Conservation (phyloP, 2,113 vertebrate genomes). For the Peromyscus californicus region DNA sequence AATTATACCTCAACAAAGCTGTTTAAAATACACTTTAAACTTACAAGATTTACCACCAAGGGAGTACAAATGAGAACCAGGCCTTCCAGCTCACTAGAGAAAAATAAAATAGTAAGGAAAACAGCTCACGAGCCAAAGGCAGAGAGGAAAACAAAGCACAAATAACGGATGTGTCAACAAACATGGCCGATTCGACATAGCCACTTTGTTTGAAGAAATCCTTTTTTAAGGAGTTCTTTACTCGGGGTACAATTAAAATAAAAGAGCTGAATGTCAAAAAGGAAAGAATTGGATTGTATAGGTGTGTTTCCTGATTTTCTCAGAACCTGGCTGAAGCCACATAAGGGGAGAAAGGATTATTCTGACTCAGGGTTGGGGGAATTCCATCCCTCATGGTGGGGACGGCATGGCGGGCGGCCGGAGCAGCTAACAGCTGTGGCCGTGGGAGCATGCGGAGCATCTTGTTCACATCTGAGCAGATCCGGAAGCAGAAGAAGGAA, state of each 20-base stretch:
- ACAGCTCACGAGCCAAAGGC: constrained; percentile 3
- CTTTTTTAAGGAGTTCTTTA: background rate
- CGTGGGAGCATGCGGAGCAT: fast-evolving
- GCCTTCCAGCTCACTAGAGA: background rate
- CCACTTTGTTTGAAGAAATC: background rate
- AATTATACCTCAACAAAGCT: constrained; percentile 6
- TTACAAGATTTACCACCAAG: constrained; percentile 22
- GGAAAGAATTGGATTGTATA: fast-evolving
- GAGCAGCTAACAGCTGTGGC: background rate
- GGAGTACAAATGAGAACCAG: background rate
- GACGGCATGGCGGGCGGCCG: background rate
- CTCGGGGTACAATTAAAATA: too few species aligned
- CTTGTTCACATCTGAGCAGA: background rate
- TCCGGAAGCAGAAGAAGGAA: background rate
- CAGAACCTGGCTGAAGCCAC: background rate
- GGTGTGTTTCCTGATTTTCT: too few species aligned
- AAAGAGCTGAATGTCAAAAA: background rate
- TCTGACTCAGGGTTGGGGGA: background rate
- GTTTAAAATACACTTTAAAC: background rate
- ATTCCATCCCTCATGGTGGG: background rate
- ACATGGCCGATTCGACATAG: background rate
- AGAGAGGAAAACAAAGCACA: background rate
- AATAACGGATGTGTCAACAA: background rate
- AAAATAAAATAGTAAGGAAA: background rate
- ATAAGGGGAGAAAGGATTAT: background rate